Evolutionary conservation across 2,888 invertebrate species (phyloP).

Genomic region (Ectemnius continuus): DNA sequence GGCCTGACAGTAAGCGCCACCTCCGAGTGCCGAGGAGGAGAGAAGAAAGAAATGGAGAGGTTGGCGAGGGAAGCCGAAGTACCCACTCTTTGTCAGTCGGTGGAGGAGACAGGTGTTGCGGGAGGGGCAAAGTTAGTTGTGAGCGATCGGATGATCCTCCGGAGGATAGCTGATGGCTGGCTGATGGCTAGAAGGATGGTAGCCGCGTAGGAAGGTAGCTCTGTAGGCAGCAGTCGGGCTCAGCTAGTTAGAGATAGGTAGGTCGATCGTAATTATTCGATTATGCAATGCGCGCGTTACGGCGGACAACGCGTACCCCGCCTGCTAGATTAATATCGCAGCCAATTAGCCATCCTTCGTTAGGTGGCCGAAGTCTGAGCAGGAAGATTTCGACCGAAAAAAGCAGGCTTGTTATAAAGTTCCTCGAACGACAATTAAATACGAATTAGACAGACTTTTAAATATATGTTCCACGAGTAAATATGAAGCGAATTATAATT

Average conservation of each 20-base stretch:
- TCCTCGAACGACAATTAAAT: too few species aligned
- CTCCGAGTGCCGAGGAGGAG: slow-evolving; percentile 20
- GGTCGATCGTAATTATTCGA: slow-evolving; percentile 70
- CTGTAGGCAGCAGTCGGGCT: too few species aligned
- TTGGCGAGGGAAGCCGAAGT: too few species aligned
- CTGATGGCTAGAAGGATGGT: slow-evolving; percentile 37
- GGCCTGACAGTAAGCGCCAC: slow-evolving; percentile 7
- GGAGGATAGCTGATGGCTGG: too few species aligned
- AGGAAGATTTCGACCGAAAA: too few species aligned
- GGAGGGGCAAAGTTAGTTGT: slow-evolving; percentile 42
- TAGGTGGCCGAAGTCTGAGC: slow-evolving; percentile 2
- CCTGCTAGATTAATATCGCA: slow-evolving; percentile 72
- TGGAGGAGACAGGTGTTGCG: slow-evolving; percentile 35
- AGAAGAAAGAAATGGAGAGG: not conserved
- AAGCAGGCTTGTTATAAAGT: too few species aligned
- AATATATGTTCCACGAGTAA: too few species aligned
- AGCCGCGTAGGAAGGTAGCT: slow-evolving; percentile 28
- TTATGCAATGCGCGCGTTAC: slow-evolving; percentile 66
- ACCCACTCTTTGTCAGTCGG: not conserved
- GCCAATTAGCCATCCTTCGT: slow-evolving; percentile 67
- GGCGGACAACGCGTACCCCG: slow-evolving; percentile 53
- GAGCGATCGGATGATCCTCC: slow-evolving; percentile 15
- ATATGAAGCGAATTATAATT: too few species aligned
- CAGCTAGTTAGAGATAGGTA: slow-evolving; percentile 37
- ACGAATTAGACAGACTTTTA: too few species aligned